Conservation (phyloP, 1,140 invertebrate species). For the Macrocentrus cingulum region DNA sequence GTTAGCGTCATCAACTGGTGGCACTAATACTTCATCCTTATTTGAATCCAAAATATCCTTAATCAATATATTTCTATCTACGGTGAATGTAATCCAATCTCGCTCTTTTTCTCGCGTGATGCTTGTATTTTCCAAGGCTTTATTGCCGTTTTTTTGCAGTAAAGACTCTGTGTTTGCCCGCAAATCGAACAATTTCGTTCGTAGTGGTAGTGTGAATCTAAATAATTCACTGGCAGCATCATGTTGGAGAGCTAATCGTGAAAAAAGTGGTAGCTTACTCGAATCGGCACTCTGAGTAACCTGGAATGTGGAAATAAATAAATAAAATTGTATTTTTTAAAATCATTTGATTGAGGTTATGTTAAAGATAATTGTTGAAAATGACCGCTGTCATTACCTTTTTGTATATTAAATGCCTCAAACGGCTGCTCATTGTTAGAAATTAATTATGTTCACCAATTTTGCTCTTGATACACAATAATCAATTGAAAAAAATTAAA, state of each 20-base stretch:
- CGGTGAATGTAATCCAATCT: slow-evolving; percentile 22
- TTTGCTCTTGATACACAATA: neutral
- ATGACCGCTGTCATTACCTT: slow-evolving; percentile 27
- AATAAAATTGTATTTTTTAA: slow-evolving; percentile 10
- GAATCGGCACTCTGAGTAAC: slow-evolving; percentile 26
- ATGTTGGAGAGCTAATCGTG: slow-evolving; percentile 29
- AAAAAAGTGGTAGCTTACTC: slow-evolving; percentile 16
- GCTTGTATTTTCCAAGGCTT: slow-evolving; percentile 30
- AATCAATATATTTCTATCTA: slow-evolving; percentile 36
- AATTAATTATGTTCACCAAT: neutral
- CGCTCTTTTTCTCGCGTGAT: slow-evolving; percentile 25
- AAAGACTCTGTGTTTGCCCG: slow-evolving; percentile 21
- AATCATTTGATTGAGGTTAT: slow-evolving; percentile 17
- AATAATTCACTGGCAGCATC: slow-evolving; percentile 31
- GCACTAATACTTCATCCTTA: slow-evolving; percentile 18
- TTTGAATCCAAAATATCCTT: slow-evolving; percentile 47
- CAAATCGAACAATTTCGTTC: slow-evolving; percentile 34
- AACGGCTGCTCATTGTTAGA: slow-evolving; percentile 30
- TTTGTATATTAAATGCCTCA: slow-evolving; percentile 32
- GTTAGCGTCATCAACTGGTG: slow-evolving; percentile 30
- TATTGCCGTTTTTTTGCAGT: neutral
- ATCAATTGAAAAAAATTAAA: neutral
- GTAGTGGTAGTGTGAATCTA: slow-evolving; percentile 37
- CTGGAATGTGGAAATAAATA: slow-evolving; percentile 34
- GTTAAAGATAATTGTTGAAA: neutral